These are phyloP conservation scores for Pandemis corylana DNA, from an alignment of 2,888 invertebrate genomes.

Conservation along the genomic window DNA sequence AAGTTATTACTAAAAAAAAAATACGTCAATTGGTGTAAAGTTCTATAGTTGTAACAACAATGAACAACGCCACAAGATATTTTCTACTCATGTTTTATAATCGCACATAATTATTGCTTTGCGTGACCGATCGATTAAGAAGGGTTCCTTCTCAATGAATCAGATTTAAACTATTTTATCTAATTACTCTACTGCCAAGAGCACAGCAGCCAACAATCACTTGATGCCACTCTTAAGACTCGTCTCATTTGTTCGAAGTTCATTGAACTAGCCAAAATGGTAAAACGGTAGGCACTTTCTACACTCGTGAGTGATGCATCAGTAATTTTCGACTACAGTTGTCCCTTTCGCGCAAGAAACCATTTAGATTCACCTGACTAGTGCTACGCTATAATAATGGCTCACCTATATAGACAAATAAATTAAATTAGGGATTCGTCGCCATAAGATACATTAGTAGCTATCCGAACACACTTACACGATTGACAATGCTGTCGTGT, in stretches of 20 bases:
- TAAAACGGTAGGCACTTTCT: neutral
- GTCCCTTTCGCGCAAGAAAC: neutral
- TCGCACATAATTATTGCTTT: conserved; percentile 36
- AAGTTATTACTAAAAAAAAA: conserved; percentile 8
- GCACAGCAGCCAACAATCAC: neutral
- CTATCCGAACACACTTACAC: too few species aligned
- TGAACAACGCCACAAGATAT: conserved; percentile 21
- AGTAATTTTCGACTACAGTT: neutral
- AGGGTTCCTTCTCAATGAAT: neutral
- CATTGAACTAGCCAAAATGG: neutral
- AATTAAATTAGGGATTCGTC: too few species aligned
- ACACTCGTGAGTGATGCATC: neutral
- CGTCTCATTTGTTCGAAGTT: neutral
- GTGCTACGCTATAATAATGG: neutral
- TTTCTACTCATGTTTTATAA: conserved; percentile 14
- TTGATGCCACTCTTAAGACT: neutral
- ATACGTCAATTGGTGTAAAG: conserved; percentile 14
- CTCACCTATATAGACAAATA: neutral
- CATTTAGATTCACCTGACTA: neutral
- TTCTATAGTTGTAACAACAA: conserved; percentile 4
- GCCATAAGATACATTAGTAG: too few species aligned
- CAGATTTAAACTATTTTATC: neutral
- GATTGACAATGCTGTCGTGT: too few species aligned
- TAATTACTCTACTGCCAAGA: neutral
- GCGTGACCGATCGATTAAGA: neutral